These are phyloP conservation scores for Trinectes maculatus DNA, from an alignment of 2,113 vertebrate genomes.

Conservation along the genomic window DNA sequence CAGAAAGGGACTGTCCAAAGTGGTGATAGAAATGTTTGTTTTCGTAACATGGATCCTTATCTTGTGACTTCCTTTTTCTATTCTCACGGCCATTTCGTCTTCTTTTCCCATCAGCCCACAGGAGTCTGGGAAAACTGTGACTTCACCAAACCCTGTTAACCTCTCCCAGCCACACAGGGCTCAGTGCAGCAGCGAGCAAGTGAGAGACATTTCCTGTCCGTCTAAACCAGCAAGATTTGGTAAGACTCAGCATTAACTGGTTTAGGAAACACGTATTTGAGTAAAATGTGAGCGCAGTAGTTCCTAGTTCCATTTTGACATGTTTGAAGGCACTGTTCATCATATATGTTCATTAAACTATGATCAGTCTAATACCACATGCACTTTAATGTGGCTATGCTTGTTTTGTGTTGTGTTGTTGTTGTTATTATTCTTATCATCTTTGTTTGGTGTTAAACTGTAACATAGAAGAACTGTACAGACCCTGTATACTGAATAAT, in stretches of 20 bases:
- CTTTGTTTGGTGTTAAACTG: not conserved
- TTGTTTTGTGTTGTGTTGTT: not conserved
- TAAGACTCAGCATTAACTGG: not conserved
- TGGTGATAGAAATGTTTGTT: slow-evolving; percentile 38
- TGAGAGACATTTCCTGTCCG: slow-evolving; percentile 68
- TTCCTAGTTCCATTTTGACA: too few species aligned
- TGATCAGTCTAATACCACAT: not conserved
- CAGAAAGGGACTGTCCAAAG: not conserved
- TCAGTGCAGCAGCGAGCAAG: slow-evolving; percentile 25
- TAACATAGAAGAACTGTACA: not conserved
- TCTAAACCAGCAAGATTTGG: slow-evolving; percentile 41
- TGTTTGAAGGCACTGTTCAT: not conserved
- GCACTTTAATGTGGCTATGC: not conserved
- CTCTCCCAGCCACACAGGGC: slow-evolving; percentile 35
- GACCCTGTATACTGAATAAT: not conserved
- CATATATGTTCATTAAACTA: not conserved
- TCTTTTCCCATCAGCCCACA: slow-evolving; percentile 60
- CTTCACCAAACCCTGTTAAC: slow-evolving; percentile 54
- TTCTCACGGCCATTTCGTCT: slow-evolving; percentile 45
- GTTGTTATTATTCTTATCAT: not conserved
- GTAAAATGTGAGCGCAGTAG: too few species aligned
- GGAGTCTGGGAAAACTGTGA: slow-evolving; percentile 71
- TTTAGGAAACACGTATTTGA: not conserved
- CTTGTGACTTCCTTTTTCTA: slow-evolving; percentile 50
- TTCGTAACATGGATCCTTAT: slow-evolving; percentile 33